Evolutionary conservation across 2,113 vertebrate genomes (phyloP).

Genomic region (Elachura formosa): DNA sequence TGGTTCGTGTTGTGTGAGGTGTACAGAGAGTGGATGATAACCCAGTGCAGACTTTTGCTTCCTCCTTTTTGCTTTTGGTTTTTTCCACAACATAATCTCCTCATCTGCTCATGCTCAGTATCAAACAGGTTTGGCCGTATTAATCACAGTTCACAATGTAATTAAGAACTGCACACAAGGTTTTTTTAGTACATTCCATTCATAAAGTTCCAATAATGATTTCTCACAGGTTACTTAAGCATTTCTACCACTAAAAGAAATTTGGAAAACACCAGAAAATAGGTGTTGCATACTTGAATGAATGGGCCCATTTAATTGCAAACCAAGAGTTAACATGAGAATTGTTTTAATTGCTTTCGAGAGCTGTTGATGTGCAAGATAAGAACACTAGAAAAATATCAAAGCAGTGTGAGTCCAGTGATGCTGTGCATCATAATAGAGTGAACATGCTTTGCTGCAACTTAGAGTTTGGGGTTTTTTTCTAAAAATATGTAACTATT

Average conservation of each 20-base stretch:
- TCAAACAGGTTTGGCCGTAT: slow-evolving; percentile 5
- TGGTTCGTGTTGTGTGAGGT: slow-evolving; percentile 46
- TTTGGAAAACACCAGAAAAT: background rate
- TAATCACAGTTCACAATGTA: slow-evolving; percentile 32
- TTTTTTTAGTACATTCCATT: slow-evolving; percentile 84
- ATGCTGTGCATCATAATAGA: slow-evolving; percentile 23
- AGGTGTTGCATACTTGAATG: slow-evolving; percentile 16
- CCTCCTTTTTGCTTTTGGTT: slow-evolving; percentile 30
- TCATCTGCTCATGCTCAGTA: slow-evolving; percentile 41
- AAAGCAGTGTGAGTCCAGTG: background rate
- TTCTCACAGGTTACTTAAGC: slow-evolving; percentile 39
- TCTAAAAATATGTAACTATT: background rate
- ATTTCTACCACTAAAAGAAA: slow-evolving; percentile 27
- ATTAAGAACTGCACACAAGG: slow-evolving; percentile 10
- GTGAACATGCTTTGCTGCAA: background rate
- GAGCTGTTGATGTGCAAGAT: background rate
- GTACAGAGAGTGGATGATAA: slow-evolving; percentile 70
- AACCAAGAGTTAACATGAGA: background rate
- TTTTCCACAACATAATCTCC: slow-evolving; percentile 29
- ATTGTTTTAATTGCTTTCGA: slow-evolving; percentile 36
- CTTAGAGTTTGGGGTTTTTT: background rate
- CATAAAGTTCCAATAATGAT: slow-evolving; percentile 33
- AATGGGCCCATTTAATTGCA: slow-evolving; percentile 19
- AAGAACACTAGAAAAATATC: slow-evolving; percentile 1
- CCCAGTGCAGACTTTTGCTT: slow-evolving; percentile 63